phyloP scores from a whole-genome alignment of 2,113 vertebrate species.

The Corythoichthys intestinalis region DNA sequence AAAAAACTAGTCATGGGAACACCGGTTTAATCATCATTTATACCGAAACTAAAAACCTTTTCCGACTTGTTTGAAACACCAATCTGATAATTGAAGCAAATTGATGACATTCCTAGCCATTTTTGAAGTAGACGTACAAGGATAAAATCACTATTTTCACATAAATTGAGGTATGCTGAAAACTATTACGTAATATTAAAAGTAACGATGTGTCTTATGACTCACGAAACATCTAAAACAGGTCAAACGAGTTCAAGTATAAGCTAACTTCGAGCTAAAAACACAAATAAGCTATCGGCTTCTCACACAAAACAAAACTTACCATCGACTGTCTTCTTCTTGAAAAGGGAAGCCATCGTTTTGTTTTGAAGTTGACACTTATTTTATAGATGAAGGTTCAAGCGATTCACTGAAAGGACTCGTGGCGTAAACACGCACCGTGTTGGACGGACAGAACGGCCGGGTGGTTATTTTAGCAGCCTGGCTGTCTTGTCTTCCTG shows the following conservation, averaged over 20 bases:
- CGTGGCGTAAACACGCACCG: neutral
- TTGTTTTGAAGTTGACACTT: constrained; percentile 12
- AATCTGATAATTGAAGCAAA: neutral
- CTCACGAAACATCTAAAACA: constrained; percentile 33
- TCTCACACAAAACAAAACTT: constrained; percentile 64
- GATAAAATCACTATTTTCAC: neutral
- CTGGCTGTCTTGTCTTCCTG: constrained; percentile 48
- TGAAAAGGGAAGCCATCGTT: constrained; percentile 88
- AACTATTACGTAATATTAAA: neutral
- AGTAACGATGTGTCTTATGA: constrained; percentile 10
- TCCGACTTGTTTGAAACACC: neutral
- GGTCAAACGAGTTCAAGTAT: constrained; percentile 42
- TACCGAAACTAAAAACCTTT: neutral
- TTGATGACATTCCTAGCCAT: neutral
- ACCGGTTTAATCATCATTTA: neutral
- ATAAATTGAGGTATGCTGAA: neutral
- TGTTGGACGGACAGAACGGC: constrained; percentile 7
- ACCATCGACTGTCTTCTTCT: constrained; percentile 96
- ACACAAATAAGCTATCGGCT: constrained; percentile 59
- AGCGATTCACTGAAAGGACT: neutral
- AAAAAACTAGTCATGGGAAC: neutral
- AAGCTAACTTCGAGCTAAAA: constrained; percentile 40
- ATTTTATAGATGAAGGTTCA: neutral
- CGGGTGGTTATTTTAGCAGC: constrained; percentile 23
- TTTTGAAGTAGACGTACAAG: neutral